These are phyloP conservation scores for Dissostichus mawsoni DNA, from an alignment of 2,113 vertebrate genomes.

Conservation along the genomic window DNA sequence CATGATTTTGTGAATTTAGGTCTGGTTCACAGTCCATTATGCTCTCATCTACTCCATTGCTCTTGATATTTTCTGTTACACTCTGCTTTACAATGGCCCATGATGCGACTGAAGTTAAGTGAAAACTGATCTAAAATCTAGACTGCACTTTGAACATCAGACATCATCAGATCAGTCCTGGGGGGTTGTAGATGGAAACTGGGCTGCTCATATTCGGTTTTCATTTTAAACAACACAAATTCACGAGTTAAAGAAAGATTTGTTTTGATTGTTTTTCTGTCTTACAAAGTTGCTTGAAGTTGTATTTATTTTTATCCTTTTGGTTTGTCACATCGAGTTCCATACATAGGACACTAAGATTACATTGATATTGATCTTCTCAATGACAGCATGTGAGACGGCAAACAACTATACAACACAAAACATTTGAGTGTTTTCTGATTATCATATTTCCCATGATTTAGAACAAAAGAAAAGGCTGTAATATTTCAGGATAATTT, in stretches of 20 bases:
- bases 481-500: too few relatives aligned
- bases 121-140: conserved; percentile 34
- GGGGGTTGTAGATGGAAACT: conserved; percentile 1
- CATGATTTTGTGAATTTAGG: conserved; percentile 31
- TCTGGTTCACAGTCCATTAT: conserved; percentile 49
- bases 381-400: conserved; percentile 2
- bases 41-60: conserved; percentile 31
- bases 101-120: conserved; percentile 33
- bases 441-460: background rate
- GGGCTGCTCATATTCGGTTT: conserved; percentile 11
- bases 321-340: background rate
- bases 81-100: background rate
- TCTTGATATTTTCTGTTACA: conserved; percentile 5
- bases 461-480: background rate
- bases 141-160: conserved; percentile 38
- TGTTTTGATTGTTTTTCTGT: background rate
- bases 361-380: conserved; percentile 25
- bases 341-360: conserved; percentile 3
- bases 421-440: background rate
- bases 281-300: background rate
- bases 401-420: background rate
- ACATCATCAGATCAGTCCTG: conserved; percentile 24
- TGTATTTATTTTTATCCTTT: background rate
- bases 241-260: background rate
- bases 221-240: conserved; percentile 18